Conservation (phyloP, 2,113 vertebrate species). For the Rhizomys pruinosus region DNA sequence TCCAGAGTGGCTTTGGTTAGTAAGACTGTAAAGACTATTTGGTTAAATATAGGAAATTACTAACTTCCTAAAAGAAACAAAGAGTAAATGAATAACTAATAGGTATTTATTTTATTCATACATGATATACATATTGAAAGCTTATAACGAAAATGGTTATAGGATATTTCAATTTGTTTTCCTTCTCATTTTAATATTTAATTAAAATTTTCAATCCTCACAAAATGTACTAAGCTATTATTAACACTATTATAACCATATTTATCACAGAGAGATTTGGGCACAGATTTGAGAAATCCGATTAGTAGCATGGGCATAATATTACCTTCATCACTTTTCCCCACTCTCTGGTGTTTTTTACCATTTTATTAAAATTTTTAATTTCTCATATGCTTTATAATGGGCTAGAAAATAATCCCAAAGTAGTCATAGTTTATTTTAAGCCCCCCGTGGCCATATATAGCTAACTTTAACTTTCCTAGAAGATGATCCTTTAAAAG, state of each 20-base stretch:
- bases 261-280: background rate
- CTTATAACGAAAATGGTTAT: background rate
- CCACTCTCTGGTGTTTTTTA: background rate
- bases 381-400: background rate
- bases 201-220: background rate
- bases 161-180: background rate
- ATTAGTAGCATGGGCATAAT: background rate
- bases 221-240: background rate
- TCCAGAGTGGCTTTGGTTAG: background rate
- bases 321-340: slow-evolving; percentile 6
- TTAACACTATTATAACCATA: background rate
- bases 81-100: background rate
- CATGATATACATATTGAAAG: background rate
- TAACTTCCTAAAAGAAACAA: background rate
- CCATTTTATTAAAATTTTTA: background rate
- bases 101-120: background rate
- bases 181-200: background rate
- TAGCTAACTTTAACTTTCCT: slow-evolving; percentile 1
- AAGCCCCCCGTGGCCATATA: background rate
- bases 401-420: background rate
- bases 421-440: background rate
- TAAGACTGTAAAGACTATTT: background rate
- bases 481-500: slow-evolving; percentile 25
- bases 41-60: background rate
- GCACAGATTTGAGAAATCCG: background rate